Percentiles rank a stretch among this genome's conserved stretches.
phyloP scores from a whole-genome alignment of 2,888 invertebrate species.

The Xylocampa areola region DNA sequence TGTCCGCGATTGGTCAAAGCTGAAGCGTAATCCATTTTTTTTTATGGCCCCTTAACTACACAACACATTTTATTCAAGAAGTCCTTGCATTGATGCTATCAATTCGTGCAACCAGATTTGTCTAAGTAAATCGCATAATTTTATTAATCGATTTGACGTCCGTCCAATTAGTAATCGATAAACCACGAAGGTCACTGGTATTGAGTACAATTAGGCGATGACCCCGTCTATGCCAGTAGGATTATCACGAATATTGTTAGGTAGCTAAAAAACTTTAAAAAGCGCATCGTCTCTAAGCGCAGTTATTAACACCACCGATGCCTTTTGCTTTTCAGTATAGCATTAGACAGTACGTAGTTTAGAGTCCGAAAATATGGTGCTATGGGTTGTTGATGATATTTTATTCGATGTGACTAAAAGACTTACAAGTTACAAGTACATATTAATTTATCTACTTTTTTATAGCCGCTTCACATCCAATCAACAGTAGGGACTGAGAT shows the following conservation, averaged over 20 bases:
- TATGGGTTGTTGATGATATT: too few species aligned
- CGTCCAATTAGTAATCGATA: conserved; percentile 37
- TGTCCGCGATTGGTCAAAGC: too few species aligned
- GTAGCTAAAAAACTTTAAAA: conserved; percentile 2
- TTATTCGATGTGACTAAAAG: too few species aligned
- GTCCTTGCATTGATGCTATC: conserved; percentile 29
- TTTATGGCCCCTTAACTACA: conserved; percentile 5
- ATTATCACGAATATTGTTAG: conserved; percentile 7
- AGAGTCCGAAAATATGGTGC: too few species aligned
- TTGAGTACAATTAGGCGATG: conserved; percentile 21
- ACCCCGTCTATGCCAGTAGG: conserved; percentile 10
- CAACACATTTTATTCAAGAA: background rate
- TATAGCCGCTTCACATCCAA: background rate
- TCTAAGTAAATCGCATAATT: conserved; percentile 24
- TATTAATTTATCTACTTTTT: too few species aligned
- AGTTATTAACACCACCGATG: conserved; percentile 10
- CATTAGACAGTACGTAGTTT: background rate
- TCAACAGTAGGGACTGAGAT: background rate
- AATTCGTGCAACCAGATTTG: conserved; percentile 18
- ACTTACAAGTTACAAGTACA: too few species aligned
- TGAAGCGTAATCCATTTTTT: background rate
- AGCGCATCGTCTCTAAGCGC: background rate
- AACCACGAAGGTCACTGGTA: conserved; percentile 24
- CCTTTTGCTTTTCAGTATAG: conserved; percentile 11
- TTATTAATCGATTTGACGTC: conserved; percentile 43